These are phyloP conservation scores for Sylvia borin DNA, from an alignment of 2,797 vertebrate genomes.

Conservation along the genomic window DNA sequence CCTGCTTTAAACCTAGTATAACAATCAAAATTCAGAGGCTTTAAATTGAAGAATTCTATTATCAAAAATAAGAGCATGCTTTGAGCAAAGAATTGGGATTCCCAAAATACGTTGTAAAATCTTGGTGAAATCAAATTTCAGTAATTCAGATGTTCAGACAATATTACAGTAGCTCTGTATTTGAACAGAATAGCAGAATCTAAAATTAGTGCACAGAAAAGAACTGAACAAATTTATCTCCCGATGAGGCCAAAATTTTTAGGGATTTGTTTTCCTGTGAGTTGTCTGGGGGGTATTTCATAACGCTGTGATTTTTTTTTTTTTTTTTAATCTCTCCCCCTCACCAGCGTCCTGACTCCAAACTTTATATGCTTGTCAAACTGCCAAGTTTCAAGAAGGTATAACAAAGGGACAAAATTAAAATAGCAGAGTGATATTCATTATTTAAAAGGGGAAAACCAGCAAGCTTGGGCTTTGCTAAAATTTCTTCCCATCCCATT, in stretches of 20 bases:
- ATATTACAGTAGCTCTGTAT: neutral
- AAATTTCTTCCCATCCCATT: neutral
- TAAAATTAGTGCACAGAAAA: neutral
- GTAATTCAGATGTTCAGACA: neutral
- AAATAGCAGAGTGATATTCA: neutral
- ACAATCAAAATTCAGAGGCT: neutral
- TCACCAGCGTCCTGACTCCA: rapidly evolving
- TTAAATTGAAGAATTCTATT: neutral
- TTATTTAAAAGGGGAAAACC: neutral
- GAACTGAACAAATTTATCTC: neutral
- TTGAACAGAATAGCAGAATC: neutral
- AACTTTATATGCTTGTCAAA: neutral
- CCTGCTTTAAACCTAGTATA: neutral
- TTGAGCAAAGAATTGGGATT: neutral
- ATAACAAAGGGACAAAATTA: neutral
- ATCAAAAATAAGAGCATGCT: neutral
- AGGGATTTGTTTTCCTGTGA: neutral
- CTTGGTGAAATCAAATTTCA: neutral
- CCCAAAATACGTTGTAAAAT: neutral
- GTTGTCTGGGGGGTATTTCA: neutral
- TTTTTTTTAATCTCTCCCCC: neutral
- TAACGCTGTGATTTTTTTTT: neutral
- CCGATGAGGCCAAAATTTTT: neutral
- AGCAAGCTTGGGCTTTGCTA: neutral
- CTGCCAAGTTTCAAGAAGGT: neutral